Percentiles rank a stretch among this genome's conserved stretches.
Evolutionary conservation across 2,888 invertebrate species (phyloP).

Genomic region (Cataglyphis livida): DNA sequence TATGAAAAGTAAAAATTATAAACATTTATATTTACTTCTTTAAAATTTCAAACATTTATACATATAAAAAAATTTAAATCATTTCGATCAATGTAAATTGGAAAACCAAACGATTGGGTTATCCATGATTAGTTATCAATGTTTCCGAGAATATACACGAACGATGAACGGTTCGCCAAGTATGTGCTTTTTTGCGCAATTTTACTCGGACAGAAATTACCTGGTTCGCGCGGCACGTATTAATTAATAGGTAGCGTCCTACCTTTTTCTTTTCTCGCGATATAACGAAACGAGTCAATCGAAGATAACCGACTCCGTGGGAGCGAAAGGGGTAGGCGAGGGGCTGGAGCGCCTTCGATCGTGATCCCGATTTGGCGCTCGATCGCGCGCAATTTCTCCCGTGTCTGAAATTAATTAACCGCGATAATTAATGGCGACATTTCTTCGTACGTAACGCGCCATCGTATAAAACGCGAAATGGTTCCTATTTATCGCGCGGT

Average conservation of each 20-base stretch:
- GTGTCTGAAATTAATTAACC: conserved; percentile 45
- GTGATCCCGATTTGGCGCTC: conserved; percentile 13
- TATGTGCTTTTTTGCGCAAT: neutral
- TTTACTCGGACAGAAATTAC: conserved; percentile 33
- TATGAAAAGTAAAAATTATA: neutral
- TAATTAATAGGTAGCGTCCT: conserved; percentile 43
- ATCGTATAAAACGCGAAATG: neutral
- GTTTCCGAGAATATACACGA: neutral
- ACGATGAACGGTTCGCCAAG: neutral
- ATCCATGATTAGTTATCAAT: neutral
- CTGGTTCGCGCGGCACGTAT: conserved; percentile 32
- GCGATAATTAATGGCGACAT: conserved; percentile 46
- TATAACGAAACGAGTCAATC: conserved; percentile 40
- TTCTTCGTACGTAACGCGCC: conserved; percentile 36
- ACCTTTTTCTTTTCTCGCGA: neutral
- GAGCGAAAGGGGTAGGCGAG: neutral
- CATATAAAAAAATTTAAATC: neutral
- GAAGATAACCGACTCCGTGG: conserved; percentile 13
- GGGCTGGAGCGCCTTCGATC: neutral
- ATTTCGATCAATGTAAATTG: neutral
- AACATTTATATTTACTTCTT: neutral
- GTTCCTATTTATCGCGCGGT: conserved; percentile 31
- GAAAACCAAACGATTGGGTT: neutral
- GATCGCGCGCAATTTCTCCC: conserved; percentile 36
- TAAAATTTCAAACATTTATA: neutral